Conservation (phyloP, 2,113 vertebrate species). For the Phyllostomus hastatus region DNA sequence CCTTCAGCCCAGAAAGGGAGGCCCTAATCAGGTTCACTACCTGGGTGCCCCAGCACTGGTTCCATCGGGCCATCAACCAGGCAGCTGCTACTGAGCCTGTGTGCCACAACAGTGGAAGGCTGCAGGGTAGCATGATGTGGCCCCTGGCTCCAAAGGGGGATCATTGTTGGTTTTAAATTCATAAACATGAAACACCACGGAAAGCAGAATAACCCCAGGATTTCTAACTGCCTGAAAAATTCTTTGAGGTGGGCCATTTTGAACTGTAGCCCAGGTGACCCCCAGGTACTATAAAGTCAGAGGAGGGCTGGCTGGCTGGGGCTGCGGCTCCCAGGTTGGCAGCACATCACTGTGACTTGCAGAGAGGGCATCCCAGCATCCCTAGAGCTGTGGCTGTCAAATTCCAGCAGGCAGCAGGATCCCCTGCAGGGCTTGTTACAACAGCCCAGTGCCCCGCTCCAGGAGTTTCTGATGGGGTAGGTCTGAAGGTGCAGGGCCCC, state of each 20-base stretch:
- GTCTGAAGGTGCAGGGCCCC: not conserved
- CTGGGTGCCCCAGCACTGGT: not conserved
- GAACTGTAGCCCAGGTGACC: not conserved
- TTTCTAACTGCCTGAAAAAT: not conserved
- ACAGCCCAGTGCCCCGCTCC: not conserved
- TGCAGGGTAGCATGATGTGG: not conserved
- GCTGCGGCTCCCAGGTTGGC: not conserved
- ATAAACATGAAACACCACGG: not conserved
- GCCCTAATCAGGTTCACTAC: not conserved
- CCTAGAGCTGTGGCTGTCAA: not conserved
- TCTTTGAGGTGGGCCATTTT: not conserved
- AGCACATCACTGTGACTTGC: not conserved
- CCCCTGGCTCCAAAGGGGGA: not conserved
- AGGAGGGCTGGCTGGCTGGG: not conserved
- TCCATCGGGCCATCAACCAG: not conserved
- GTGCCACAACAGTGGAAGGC: not conserved
- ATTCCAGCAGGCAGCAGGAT: not conserved
- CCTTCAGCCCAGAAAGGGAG: not conserved
- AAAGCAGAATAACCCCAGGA: not conserved
- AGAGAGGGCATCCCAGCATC: no score
- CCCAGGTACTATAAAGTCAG: not conserved
- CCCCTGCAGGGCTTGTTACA: not conserved
- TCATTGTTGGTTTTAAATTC: not conserved
- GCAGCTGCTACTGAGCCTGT: not conserved
- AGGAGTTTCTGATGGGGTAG: not conserved